Evolutionary conservation across 2,797 vertebrate genomes (phyloP).

Genomic region (Spinus pinus): DNA sequence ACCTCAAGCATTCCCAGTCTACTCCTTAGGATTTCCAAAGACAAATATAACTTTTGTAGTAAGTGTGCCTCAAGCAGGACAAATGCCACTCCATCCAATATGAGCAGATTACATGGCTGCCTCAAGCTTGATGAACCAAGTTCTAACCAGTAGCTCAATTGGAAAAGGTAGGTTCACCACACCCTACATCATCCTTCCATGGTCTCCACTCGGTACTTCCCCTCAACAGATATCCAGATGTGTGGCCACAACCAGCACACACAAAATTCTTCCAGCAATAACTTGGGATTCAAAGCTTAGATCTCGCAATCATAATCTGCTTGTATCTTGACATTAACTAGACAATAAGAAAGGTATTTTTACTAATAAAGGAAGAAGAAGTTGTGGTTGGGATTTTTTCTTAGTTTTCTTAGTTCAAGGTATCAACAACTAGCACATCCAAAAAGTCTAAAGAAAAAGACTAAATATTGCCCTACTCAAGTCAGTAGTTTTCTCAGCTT

Average conservation of each 20-base stretch:
- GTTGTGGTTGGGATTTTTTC: neutral
- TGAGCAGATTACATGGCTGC: fast-evolving
- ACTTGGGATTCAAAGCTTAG: neutral
- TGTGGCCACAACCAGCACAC: neutral
- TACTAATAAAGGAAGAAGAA: neutral
- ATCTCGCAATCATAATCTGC: neutral
- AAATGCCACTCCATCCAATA: neutral
- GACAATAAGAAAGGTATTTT: neutral
- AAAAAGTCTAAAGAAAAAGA: neutral
- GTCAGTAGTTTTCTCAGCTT: neutral
- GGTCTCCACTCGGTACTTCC: neutral
- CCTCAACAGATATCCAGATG: neutral
- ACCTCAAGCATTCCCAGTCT: neutral
- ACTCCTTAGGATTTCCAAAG: neutral
- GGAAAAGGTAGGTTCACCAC: neutral
- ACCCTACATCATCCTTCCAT: neutral
- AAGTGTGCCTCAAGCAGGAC: neutral
- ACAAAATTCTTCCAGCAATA: neutral
- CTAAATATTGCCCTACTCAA: neutral
- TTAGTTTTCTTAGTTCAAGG: neutral
- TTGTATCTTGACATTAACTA: neutral
- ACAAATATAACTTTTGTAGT: neutral
- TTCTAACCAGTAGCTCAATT: neutral
- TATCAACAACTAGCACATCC: neutral
- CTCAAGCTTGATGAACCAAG: neutral